Conservation (phyloP, 2,797 vertebrate species). For the Silurus aristotelis region DNA sequence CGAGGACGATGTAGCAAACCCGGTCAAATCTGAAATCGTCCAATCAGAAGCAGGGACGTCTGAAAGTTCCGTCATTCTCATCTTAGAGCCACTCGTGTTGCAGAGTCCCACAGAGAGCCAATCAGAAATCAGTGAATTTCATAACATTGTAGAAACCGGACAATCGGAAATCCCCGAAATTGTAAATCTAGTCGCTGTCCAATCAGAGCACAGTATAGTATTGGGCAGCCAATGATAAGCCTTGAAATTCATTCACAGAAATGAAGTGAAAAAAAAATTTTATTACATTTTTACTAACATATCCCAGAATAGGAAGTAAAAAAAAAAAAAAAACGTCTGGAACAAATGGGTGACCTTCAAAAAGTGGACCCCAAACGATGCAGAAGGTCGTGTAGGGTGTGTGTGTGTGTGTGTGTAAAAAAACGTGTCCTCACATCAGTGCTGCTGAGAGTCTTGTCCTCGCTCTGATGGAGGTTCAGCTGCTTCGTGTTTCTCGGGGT, state of each 20-base stretch:
- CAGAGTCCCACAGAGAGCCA: not conserved
- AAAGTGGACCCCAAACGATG: not conserved
- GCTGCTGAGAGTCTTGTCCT: slow-evolving; percentile 18
- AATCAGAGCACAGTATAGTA: not conserved
- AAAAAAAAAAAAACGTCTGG: not conserved
- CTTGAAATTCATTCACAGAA: not conserved
- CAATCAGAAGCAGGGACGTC: not conserved
- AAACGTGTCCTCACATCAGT: slow-evolving; percentile 26
- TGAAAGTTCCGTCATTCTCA: slow-evolving; percentile 14
- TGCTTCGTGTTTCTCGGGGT: not conserved
- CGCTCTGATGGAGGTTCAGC: not conserved
- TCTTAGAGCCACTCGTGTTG: slow-evolving; percentile 42
- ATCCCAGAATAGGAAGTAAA: not conserved
- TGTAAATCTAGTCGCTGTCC: not conserved
- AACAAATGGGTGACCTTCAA: not conserved
- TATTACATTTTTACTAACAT: not conserved
- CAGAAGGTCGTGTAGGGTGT: not conserved
- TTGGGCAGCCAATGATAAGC: not conserved
- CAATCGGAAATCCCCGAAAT: not conserved
- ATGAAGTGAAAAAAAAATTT: not conserved
- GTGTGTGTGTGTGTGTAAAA: not conserved
- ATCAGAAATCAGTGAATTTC: slow-evolving; percentile 7
- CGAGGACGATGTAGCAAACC: not conserved
- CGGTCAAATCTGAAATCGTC: not conserved
- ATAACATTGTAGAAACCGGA: not conserved